Base-by-base conservation (phyloP, 2,888 invertebrate species). In the Metellina segmentata region DNA sequence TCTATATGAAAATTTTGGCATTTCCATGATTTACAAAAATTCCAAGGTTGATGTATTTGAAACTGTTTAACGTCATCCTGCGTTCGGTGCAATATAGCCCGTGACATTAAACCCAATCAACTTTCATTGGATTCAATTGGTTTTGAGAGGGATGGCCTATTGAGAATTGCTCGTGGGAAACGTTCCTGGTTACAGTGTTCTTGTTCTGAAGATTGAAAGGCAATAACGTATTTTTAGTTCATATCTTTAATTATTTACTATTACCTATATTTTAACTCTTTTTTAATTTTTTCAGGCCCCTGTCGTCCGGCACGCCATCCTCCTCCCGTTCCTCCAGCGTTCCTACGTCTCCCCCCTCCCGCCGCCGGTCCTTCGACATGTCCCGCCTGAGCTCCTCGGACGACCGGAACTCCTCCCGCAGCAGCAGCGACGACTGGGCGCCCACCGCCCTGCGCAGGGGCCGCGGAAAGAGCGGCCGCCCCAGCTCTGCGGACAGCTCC, bases 301-400 rank as follows among this genome's bases (percentile, higher is more conserved):
- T 69, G 6, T 85, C 89, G 11, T 89, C 89, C n/a, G 92, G 92
- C 48, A 92, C 92, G 1, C 89, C 92, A 6, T 92, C 92, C 5
- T 89, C 92, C 61, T 89, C 89, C 19, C 89, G 92, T 13, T 89
- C 90, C n/a, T 88, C 91, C n/a, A 93, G 91, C 77, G 91, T 90
- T 48, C 89, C 93, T 11, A 85, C 93, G 19, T 93, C 93, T 7
- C 93, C 93, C 6, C 91, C 90, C 8, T 85, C 89, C 11, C 86
- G 92, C 20, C 86, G 93, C 11, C 85, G 93, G 8, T 92, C 92
- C 19, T 90, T 88, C 34, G 92, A 92, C 75, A 48, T 89, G n/a
- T 83, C 83, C 16, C 72, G 89, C 8, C 19, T 53, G n/a, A 49
- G 53, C 51, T 77, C 75, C 7, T 83, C 79, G n/a, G 75, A 81